Conservation (phyloP, 2,113 vertebrate genomes). For the Bos javanicus region DNA sequence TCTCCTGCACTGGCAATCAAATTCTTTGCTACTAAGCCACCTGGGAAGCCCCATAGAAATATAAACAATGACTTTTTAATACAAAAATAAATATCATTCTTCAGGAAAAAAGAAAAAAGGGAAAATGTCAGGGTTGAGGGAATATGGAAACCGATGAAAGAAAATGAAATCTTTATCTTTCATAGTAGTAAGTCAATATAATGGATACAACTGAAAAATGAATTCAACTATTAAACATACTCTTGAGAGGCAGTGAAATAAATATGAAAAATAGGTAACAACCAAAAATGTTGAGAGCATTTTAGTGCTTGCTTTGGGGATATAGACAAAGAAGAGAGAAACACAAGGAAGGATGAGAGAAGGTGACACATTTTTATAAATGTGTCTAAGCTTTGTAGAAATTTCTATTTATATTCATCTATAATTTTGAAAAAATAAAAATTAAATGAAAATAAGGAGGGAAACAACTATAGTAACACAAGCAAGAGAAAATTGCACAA, state of each 20-base stretch:
- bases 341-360: background rate
- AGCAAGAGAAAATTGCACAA: background rate
- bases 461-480: background rate
- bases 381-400: background rate
- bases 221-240: background rate
- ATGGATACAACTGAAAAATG: background rate
- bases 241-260: background rate
- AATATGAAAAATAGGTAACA: background rate
- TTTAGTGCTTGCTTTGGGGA: background rate
- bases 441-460: background rate
- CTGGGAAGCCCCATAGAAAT: background rate
- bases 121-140: background rate
- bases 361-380: background rate
- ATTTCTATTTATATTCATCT: background rate
- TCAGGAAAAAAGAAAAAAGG: background rate
- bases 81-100: background rate
- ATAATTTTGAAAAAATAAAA: background rate
- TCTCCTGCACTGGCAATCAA: background rate
- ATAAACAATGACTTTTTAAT: background rate
- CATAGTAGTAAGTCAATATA: background rate
- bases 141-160: background rate
- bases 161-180: background rate
- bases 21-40: background rate
- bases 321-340: background rate
- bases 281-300: background rate